A percentile compares a stretch with the other conserved stretches of the same genome.
Evolutionary conservation across 2,888 invertebrate species (phyloP).

Genomic region (Pyrochroa serraticornis): DNA sequence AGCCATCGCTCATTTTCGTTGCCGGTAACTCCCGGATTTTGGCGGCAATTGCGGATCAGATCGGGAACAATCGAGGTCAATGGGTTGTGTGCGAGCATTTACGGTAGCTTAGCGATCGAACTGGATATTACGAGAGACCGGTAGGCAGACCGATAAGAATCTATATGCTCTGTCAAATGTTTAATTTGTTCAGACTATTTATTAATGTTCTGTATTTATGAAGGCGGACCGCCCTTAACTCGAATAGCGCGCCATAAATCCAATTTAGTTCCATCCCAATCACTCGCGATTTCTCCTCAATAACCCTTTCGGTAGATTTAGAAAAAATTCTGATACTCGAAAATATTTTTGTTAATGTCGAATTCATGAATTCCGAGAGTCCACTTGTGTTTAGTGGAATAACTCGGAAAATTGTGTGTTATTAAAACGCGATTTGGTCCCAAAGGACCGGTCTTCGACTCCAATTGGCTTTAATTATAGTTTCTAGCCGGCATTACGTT

Average conservation of each 20-base stretch:
- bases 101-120: constrained; percentile 41
- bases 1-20: constrained; percentile 28
- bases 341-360: constrained; percentile 15
- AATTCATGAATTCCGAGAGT: neutral
- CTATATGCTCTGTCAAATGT: constrained; percentile 53
- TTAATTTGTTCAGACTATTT: constrained; percentile 55
- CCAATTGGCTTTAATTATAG: constrained; percentile 45
- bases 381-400: constrained; percentile 42
- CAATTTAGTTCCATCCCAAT: constrained; percentile 37
- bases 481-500: constrained; percentile 43
- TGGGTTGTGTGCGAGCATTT: constrained; percentile 31
- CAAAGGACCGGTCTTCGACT: constrained; percentile 35
- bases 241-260: constrained; percentile 46
- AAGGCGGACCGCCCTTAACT: constrained; percentile 44
- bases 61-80: constrained; percentile 32
- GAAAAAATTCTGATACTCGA: neutral
- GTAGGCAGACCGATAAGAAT: constrained; percentile 50
- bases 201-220: constrained; percentile 53
- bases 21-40: neutral
- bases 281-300: no score
- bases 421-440: constrained; percentile 48
- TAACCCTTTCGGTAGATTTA: constrained; percentile 27
- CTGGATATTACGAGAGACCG: constrained; percentile 46
- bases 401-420: constrained; percentile 44
- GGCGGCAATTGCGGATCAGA: neutral